A percentile compares a stretch with the other conserved stretches of the same genome.
Conservation (phyloP, 2,888 invertebrate species). For the Cephus pulcher region DNA sequence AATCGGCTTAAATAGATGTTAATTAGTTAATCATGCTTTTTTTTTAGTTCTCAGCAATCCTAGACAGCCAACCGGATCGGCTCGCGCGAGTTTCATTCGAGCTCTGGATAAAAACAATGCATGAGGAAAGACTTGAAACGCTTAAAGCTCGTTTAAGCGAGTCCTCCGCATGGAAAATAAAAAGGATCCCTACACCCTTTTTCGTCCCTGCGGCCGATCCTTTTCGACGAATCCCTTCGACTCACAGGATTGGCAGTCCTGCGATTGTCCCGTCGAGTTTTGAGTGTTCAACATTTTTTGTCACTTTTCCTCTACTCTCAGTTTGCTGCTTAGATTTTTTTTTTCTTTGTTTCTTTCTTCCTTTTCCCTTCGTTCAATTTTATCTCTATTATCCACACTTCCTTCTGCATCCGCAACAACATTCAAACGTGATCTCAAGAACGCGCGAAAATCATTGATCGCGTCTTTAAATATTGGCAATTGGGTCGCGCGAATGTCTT, state of each 20-base stretch:
- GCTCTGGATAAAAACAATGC: background rate
- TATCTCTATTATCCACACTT: background rate
- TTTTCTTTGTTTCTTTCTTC: background rate
- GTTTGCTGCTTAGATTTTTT: background rate
- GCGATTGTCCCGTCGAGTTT: background rate
- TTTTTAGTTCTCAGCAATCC: background rate
- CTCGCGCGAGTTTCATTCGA: background rate
- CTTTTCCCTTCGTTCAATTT: background rate
- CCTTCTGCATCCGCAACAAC: background rate
- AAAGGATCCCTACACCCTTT: background rate
- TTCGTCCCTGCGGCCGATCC: background rate
- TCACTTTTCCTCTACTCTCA: background rate
- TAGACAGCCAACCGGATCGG: background rate
- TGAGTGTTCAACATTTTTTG: background rate
- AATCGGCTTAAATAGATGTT: slow-evolving; percentile 1
- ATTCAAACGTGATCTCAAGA: background rate
- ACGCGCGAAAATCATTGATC: background rate
- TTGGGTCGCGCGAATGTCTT: background rate
- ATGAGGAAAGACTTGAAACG: background rate
- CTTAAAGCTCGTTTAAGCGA: background rate
- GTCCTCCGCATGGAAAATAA: background rate
- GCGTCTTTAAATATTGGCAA: background rate
- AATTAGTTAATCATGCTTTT: background rate
- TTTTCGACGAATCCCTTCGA: background rate
- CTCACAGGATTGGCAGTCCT: background rate